These are phyloP conservation scores for Psittacus erithacus DNA, from an alignment of 2,113 vertebrate species.

Conservation along the genomic window DNA sequence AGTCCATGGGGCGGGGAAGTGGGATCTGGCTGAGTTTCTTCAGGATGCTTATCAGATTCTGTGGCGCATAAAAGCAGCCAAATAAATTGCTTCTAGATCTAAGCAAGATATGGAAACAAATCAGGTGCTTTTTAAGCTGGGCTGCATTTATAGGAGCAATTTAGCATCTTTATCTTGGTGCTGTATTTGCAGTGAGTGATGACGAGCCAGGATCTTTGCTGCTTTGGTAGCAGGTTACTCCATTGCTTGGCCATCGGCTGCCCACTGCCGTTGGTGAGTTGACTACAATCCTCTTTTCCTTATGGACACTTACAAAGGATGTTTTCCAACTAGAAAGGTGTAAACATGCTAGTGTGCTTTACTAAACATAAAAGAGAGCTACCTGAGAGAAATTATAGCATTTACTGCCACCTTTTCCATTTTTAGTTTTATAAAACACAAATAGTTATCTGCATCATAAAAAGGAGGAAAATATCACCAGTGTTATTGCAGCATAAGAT, in stretches of 20 bases:
- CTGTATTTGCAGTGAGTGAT: neutral
- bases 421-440: neutral
- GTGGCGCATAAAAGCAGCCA: neutral
- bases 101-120: neutral
- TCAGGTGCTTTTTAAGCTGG: neutral
- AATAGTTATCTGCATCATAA: neutral
- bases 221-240: neutral
- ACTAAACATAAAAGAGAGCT: neutral
- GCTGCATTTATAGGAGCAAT: neutral
- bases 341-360: neutral
- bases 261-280: accelerated
- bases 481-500: neutral
- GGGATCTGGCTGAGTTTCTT: neutral
- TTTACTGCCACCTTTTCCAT: neutral
- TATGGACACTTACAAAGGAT: accelerated
- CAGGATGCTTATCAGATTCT: neutral
- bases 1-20: neutral
- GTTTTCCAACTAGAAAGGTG: neutral
- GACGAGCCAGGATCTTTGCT: neutral
- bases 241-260: neutral
- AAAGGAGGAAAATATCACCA: neutral
- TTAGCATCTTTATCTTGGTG: neutral
- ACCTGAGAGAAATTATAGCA: neutral
- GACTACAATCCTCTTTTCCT: neutral
- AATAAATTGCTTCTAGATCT: neutral